A percentile compares a stretch with the other conserved stretches of the same genome.
phyloP scores from a whole-genome alignment of 2,113 vertebrate species.

The Otus sunia region DNA sequence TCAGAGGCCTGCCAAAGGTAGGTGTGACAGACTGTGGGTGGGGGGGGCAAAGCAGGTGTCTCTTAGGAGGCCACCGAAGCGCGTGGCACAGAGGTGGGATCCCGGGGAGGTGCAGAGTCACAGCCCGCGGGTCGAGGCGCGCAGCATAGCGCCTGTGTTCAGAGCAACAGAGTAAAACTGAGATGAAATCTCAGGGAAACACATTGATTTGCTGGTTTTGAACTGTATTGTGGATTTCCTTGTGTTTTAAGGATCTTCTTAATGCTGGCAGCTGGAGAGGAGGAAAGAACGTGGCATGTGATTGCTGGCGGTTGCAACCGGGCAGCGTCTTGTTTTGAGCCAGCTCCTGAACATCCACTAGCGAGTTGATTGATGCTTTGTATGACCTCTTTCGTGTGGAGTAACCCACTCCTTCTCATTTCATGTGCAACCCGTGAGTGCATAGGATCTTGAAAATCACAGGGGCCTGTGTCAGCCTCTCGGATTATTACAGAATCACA shows the following conservation, averaged over 20 bases:
- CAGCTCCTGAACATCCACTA: not conserved
- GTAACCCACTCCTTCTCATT: not conserved
- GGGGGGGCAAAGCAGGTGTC: not conserved
- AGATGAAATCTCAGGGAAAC: not conserved
- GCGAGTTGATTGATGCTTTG: not conserved
- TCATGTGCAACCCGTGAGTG: not conserved
- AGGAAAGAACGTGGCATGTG: not conserved
- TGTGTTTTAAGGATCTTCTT: not conserved
- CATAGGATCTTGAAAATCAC: not conserved
- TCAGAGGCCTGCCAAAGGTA: not conserved
- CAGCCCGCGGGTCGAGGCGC: accelerated
- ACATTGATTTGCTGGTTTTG: not conserved
- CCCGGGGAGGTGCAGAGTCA: not conserved
- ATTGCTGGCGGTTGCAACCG: not conserved
- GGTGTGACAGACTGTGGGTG: not conserved
- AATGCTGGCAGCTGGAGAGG: not conserved
- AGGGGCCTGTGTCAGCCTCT: not conserved
- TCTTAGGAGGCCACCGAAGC: accelerated
- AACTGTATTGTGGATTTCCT: not conserved
- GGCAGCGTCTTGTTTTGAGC: not conserved
- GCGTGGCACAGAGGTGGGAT: not conserved
- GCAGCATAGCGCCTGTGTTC: accelerated
- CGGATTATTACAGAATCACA: not conserved
- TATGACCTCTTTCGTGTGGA: not conserved
- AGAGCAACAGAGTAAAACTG: not conserved